phyloP scores from a whole-genome alignment of 2,888 invertebrate species.

The Leptothorax acervorum region DNA sequence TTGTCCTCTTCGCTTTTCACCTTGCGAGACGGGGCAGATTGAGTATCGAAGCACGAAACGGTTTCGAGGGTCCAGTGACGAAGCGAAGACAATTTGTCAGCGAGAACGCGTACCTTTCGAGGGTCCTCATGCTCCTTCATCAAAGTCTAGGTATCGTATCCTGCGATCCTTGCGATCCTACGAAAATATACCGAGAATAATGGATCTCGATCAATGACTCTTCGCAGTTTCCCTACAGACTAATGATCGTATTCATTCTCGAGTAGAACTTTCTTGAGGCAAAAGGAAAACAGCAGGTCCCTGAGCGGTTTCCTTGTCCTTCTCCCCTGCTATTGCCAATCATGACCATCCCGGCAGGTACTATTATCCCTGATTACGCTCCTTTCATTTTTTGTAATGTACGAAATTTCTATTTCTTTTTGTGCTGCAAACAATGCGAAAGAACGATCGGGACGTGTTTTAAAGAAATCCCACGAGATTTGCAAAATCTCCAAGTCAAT shows the following conservation, averaged over 20 bases:
- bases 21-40: conserved; percentile 56
- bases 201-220: conserved; percentile 76
- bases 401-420: conserved; percentile 69
- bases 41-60: conserved; percentile 60
- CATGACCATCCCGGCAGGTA: conserved; percentile 74
- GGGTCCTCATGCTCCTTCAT: conserved; percentile 60
- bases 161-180: conserved; percentile 66
- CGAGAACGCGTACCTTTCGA: conserved; percentile 49
- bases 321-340: conserved; percentile 68
- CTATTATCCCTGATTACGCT: conserved; percentile 77
- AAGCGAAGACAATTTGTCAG: conserved; percentile 79
- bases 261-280: conserved; percentile 71
- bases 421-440: conserved; percentile 76
- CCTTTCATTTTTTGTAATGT: conserved; percentile 66
- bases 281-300: conserved; percentile 76
- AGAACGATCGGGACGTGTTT: conserved; percentile 72
- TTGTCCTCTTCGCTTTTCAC: conserved; percentile 33
- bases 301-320: conserved; percentile 38
- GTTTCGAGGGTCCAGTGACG: conserved; percentile 68
- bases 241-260: conserved; percentile 82
- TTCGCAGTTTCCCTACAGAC: conserved; percentile 72
- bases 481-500: conserved; percentile 75
- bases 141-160: conserved; percentile 53
- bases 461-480: conserved; percentile 70
- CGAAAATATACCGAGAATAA: conserved; percentile 77